Percentiles rank a stretch among this genome's conserved stretches.
Conservation (phyloP, 2,797 vertebrate species). For the Microhierax caerulescens region DNA sequence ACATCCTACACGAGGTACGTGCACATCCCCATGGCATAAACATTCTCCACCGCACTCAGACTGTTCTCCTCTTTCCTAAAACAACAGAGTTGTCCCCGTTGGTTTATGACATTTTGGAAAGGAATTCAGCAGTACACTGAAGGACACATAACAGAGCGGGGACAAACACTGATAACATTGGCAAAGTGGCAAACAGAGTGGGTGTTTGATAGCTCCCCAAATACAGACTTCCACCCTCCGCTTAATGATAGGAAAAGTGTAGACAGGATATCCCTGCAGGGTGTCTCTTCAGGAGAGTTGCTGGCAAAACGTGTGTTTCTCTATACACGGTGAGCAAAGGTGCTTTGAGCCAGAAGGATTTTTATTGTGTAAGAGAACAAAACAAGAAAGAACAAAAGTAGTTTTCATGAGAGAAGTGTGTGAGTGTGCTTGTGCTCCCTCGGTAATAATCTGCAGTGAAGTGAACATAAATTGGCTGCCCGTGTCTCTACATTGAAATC, state of each 20-base stretch:
- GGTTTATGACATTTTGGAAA: not conserved
- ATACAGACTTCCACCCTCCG: not conserved
- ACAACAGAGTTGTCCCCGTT: not conserved
- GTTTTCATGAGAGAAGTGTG: not conserved
- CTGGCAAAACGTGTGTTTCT: not conserved
- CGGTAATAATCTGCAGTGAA: not conserved
- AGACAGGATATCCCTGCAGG: constrained; percentile 44
- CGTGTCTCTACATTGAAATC: not conserved
- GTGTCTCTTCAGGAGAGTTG: constrained; percentile 8
- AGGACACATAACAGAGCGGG: not conserved
- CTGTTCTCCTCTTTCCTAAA: not conserved
- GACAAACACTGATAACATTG: not conserved
- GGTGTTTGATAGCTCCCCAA: not conserved
- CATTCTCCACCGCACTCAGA: not conserved
- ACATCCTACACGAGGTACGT: constrained; percentile 1
- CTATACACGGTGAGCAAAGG: not conserved
- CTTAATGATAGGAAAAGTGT: not conserved
- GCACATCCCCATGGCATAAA: constrained; percentile 9
- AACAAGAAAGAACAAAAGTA: constrained; percentile 21
- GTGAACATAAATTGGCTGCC: not conserved
- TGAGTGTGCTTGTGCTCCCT: not conserved
- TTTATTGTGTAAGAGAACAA: constrained; percentile 25
- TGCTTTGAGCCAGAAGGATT: not conserved
- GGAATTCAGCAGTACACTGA: not conserved
- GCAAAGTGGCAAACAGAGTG: not conserved